Base-by-base conservation (phyloP, 2,113 vertebrate genomes). In the Oncorhynchus mykiss region DNA sequence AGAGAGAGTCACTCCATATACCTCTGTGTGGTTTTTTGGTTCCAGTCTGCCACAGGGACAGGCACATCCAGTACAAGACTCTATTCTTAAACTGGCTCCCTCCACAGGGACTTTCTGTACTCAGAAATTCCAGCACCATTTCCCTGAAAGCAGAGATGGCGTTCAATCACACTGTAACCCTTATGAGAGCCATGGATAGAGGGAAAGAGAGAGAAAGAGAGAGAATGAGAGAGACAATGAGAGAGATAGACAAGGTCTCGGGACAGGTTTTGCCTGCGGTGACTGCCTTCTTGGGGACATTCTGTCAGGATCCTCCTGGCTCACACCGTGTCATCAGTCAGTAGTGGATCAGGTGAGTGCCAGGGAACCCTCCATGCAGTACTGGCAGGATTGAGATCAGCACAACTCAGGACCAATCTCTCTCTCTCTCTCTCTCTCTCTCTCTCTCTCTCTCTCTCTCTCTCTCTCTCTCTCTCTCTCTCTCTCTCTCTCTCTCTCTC, bases 321-420 rank as follows among this genome's bases (percentile, higher is more conserved):
- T 87, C 81, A 27, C 78, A 85, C 72, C 45, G 83, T 89, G 88
- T 90, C 89, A 92, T 93, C 34, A 88, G 13, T 54, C 16, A 91
- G 76, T 74, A 77, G 82, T 78, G 82, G 76, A 84, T 88, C 84
- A 85, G 85, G 87, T 90, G 90, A 91, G 87, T 85, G 85, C 25
- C 1, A 80, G 78, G 84, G 77, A 88, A 71, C 16, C 69, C 20
- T 25, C 74, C 76, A 80, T 68, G 16, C 12, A 66, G 11, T 14
- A 66, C 27, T 22, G 72, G 54, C 65, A 59, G 81, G 75, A 80
- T 67, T 72, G 76, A 69, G 74, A 77, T 67, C 60, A 48, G 73
- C 77, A 78, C 29, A 25, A 1, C 48, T 81, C 45, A 16, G 39
- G 60, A 67, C 76, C 34, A 34, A 5, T 9, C 18, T 62, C 34